Base-by-base conservation (phyloP, 2,113 vertebrate genomes). In the Plecturocebus donacophilus region DNA sequence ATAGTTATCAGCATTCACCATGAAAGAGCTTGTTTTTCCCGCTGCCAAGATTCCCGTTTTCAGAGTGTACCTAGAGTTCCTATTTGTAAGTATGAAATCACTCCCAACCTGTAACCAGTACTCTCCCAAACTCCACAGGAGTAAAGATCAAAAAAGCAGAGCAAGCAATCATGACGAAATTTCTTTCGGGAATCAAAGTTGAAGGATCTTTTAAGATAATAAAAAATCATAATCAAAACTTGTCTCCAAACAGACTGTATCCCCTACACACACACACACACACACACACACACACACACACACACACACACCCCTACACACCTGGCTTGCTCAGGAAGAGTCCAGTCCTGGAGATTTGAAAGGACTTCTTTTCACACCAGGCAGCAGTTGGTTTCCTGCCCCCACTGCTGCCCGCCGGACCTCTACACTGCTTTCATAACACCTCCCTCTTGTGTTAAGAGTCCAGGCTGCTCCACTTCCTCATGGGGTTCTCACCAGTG, bases 201-300 rank as follows among this genome's bases (percentile, higher is more conserved):
- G 40, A 79, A 89, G 54, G 49, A 77, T 66, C 52, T 94, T 96
- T 81, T 13, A 52, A 93, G 49, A 96, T 85, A 90, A 71, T 61
- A 52, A 47, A 73, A 95, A 90, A 61, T 25, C 30, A 56, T 38
- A 47, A 54, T 56, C 68, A 73, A 52, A 54, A 90, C n/a, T n/a
- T 42, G 49, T 77, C 54, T 91, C 81, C 52, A 90, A 85, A 93
- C 23, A 93, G 45, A 71, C 30, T 35, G 45, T 54, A 23, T 83
- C 30, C 11, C 7, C 14, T 30, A 32, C 8, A 61, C 58, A 61
- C 2, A n/a, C n/a, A 61, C 58, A 27, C 11, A 64, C 9, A 35
- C 17, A 77, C 21, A n/a, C 25, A 38, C 58, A 82, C 77, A 81
- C 21, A 64, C 56, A 70, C 40, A 52, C 8, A 47, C 58, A 21